Evolutionary conservation across 2,888 invertebrate species (phyloP), one percentile per base, ranked within the genome.

Genomic region (Agriopis leucophaearia): DNA sequence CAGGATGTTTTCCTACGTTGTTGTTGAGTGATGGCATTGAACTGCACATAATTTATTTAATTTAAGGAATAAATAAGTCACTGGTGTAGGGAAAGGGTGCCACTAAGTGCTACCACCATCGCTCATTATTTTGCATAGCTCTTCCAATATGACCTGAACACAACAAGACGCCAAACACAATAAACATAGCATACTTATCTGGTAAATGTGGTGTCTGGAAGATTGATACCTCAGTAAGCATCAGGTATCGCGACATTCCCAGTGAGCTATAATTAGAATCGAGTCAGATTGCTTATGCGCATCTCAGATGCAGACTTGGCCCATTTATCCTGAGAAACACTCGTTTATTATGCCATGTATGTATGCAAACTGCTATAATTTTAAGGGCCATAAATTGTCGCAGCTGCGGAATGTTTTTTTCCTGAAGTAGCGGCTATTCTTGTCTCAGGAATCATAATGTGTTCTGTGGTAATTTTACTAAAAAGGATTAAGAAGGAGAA

Each of bases 261-360:
- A 77, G 80, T 70, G 72, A 75, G 73, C 85, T 89, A 89, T 89
- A 87, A 88, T 88, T 89, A 88, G 86, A 86, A 67, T 76, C 82
- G 85, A 80, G 77, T 88, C 88, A 83, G 83, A 86, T 87, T 84
- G 85, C 86, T 81, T 83, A 81, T 85, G 84, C 83, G 85, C 83
- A 82, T 85, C 85, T 79, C 72, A 76, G 78, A 81, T 84, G 86
- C 87, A 82, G 82, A 78, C 86, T 87, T 88, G 88, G 78, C 86
- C 88, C 82, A 88, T 88, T 88, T 88, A 82, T 79, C 79, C 64
- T 60, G 68, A 51, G 68, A 56, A 60, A 51, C 64, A 64, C 64
- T 64, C 60, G 64, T 73, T 75, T 67, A 70, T 72, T 78, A 78
- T 75, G 63, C 72, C 64, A 67, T 65, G 72, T 72, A 74, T 73